phyloP scores from a whole-genome alignment of 2,113 vertebrate species.

The Oplegnathus fasciatus region DNA sequence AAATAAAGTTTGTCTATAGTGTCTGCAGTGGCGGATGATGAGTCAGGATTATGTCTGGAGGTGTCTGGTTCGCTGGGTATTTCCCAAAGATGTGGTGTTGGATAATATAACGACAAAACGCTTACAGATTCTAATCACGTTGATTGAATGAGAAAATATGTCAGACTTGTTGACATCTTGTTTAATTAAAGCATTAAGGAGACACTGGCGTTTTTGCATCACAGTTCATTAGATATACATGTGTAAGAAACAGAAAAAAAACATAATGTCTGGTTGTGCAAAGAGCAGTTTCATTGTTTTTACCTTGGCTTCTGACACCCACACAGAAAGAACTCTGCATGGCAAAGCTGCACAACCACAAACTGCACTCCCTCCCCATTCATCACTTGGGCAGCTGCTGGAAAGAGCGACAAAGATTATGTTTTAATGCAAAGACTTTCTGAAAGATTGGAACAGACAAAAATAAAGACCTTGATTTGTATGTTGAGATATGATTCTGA shows the following conservation, averaged over 20 bases:
- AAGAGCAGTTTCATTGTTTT: constrained; percentile 37
- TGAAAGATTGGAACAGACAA: background rate
- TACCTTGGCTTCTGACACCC: constrained; percentile 24
- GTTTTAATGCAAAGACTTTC: constrained; percentile 32
- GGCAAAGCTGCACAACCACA: constrained; percentile 64
- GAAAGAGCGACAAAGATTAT: constrained; percentile 22
- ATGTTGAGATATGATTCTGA: background rate
- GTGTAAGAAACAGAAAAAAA: no score
- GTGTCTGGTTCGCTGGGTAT: constrained; percentile 69
- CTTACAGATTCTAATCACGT: background rate
- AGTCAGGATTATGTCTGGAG: constrained; percentile 75
- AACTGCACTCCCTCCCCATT: constrained; percentile 52
- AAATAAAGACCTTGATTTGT: constrained; percentile 13
- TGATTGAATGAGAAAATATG: background rate
- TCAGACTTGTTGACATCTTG: background rate
- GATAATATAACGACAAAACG: constrained; percentile 18
- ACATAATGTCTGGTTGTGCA: constrained; percentile 20
- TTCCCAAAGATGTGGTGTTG: constrained; percentile 60
- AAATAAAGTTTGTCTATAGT: constrained; percentile 60
- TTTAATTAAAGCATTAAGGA: background rate
- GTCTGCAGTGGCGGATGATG: constrained; percentile 63
- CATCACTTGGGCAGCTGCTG: constrained; percentile 62
- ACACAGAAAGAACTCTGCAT: constrained; percentile 49
- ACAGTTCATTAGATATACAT: background rate
- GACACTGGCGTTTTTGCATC: background rate